A percentile compares a stretch with the other conserved stretches of the same genome.
Evolutionary conservation across 2,113 vertebrate species (phyloP).

Genomic region (Eudyptes chrysolophus): DNA sequence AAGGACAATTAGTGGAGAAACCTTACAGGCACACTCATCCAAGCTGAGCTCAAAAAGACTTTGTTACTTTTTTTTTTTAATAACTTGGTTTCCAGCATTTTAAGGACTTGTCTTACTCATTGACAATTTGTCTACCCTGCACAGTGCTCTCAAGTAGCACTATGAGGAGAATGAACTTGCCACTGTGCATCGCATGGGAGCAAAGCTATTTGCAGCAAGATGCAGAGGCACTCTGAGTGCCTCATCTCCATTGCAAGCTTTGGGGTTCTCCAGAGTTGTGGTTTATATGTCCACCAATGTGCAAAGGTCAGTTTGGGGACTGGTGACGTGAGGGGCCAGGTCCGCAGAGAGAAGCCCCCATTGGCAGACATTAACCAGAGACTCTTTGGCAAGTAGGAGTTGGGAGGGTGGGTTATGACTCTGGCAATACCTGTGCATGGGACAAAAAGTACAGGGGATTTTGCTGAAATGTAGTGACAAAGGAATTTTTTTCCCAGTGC

Average conservation of each 20-base stretch:
- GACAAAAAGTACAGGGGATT: background rate
- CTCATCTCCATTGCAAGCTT: background rate
- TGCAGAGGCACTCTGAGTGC: background rate
- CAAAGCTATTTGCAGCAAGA: background rate
- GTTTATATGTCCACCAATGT: background rate
- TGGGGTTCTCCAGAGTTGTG: background rate
- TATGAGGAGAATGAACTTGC: background rate
- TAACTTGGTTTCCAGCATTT: background rate
- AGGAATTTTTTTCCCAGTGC: background rate
- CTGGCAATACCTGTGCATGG: background rate
- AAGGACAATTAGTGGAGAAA: background rate
- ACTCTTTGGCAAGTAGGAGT: background rate
- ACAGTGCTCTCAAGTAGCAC: background rate
- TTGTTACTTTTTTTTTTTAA: background rate
- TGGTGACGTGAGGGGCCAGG: background rate
- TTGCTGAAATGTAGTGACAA: background rate
- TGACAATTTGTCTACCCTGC: background rate
- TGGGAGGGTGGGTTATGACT: background rate
- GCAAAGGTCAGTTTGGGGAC: background rate
- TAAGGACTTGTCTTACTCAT: background rate
- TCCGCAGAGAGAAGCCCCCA: background rate
- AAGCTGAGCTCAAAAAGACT: background rate
- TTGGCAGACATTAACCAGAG: background rate
- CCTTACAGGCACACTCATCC: background rate
- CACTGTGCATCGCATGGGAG: accelerated